Evolutionary conservation across 2,888 invertebrate genomes (phyloP).

Genomic region (Phengaris alcon): DNA sequence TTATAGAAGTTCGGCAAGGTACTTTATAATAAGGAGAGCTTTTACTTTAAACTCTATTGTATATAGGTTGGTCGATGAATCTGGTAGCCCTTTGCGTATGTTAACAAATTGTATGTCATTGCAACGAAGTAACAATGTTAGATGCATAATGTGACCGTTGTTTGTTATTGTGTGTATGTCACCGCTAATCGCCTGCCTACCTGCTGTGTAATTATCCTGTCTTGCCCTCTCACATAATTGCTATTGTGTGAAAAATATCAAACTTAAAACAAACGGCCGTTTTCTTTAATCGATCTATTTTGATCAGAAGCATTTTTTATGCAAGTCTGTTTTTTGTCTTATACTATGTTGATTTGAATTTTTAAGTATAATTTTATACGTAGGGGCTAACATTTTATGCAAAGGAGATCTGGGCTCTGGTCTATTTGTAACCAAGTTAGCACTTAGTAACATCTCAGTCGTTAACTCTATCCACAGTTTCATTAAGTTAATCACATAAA

Average conservation of each 20-base stretch:
- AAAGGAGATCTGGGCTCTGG: too few species aligned
- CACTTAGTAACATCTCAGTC: background rate
- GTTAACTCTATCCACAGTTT: background rate
- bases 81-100: background rate
- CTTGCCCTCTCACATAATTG: constrained; percentile 17
- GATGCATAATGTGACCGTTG: constrained; percentile 12
- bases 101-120: background rate
- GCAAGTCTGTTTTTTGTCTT: background rate
- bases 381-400: too few species aligned
- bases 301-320: background rate
- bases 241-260: constrained; percentile 10
- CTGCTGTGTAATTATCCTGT: constrained; percentile 18
- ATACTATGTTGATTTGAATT: background rate
- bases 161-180: constrained; percentile 15
- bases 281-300: constrained; percentile 9
- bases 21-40: background rate
- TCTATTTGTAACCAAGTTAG: too few species aligned
- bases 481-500: background rate
- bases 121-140: background rate
- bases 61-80: background rate
- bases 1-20: background rate
- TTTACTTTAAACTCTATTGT: background rate
- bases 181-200: background rate
- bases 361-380: too few species aligned
- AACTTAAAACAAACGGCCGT: constrained; percentile 17